Conservation (phyloP, 1,140 invertebrate genomes). For the Hypothenemus hampei region DNA sequence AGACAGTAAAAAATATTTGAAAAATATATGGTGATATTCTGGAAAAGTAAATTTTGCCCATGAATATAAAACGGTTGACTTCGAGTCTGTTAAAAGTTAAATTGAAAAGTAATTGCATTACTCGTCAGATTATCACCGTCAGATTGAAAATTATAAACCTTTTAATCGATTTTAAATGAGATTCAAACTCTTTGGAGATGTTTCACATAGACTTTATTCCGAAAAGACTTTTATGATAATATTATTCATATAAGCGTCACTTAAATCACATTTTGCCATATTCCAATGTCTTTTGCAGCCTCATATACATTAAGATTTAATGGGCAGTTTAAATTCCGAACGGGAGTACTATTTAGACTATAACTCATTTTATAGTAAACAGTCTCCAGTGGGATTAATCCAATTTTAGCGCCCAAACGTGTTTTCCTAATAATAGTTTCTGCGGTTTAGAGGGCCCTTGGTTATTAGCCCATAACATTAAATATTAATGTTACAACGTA, state of each 20-base stretch:
- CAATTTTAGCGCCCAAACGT: constrained; percentile 16
- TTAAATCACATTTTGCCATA: constrained; percentile 14
- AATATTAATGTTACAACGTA: constrained; percentile 16
- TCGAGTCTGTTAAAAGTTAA: constrained; percentile 32
- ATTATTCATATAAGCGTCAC: too few species aligned
- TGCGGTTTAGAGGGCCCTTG: background rate
- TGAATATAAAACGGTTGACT: constrained; percentile 31
- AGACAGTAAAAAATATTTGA: too few species aligned
- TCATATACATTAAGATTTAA: constrained; percentile 20
- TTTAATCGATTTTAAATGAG: constrained; percentile 3
- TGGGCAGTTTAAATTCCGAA: constrained; percentile 21
- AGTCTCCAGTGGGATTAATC: constrained; percentile 13
- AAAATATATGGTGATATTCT: background rate
- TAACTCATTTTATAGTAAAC: constrained; percentile 20
- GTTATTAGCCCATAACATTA: constrained; percentile 16
- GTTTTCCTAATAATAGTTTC: constrained; percentile 16
- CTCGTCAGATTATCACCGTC: constrained; percentile 6
- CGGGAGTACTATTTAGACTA: background rate
- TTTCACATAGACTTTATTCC: too few species aligned
- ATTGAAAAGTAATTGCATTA: constrained; percentile 26
- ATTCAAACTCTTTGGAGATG: too few species aligned
- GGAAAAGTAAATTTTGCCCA: constrained; percentile 29
- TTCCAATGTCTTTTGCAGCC: constrained; percentile 9
- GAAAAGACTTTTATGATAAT: too few species aligned
- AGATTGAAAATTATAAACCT: constrained; percentile 16